Base-by-base conservation (phyloP, 1,140 invertebrate species). In the Dolichoris vasculosae region DNA sequence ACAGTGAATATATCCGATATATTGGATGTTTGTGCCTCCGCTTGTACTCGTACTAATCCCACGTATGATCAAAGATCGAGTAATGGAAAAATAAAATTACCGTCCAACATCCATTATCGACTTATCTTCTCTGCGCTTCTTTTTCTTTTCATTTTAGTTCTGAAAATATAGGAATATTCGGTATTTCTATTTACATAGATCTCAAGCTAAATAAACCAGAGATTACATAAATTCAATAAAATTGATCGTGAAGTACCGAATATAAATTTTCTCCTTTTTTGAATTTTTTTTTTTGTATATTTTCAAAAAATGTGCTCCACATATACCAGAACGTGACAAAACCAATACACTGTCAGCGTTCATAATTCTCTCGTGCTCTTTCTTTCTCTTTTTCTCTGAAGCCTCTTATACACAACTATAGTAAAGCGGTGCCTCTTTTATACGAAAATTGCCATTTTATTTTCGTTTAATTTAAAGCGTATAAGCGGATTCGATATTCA, bases 21-120 rank as follows among this genome's bases (percentile, higher is more conserved):
- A 32, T 20, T 30, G 43, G 7, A 51, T 82, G 80, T 71, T 69
- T 82, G 67, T 51, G 26, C 38, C n/a, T 55, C 8, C 35, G 35
- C 38, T 64, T 76, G 26, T 69, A 32, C 38, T 15, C 26, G 20
- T 40, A 23, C 51, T 75, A 38, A 76, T 59, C n/a, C 55, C 32
- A 38, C 38, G n/a, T 77, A 43, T 76, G 73, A 59, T 76, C 51
- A 64, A 55, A 30, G 71, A 76, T 71, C 83, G 63, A 46, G 26
- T 79, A 79, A 84, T 79, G 46, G 76, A 51, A 79, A 79, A 71
- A 84, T 79, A 73, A 79, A 84, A 79, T 84, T 59, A 78, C 43
- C 48, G 15, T 23, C 35, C 20, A 30, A 43, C 63, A 55, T 84
- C 76, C 43, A 79, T 84, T 84, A 69, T 79, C 83, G 64, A 73